Base-by-base conservation (phyloP, 2,113 vertebrate species). In the Malurus cyaneus region DNA sequence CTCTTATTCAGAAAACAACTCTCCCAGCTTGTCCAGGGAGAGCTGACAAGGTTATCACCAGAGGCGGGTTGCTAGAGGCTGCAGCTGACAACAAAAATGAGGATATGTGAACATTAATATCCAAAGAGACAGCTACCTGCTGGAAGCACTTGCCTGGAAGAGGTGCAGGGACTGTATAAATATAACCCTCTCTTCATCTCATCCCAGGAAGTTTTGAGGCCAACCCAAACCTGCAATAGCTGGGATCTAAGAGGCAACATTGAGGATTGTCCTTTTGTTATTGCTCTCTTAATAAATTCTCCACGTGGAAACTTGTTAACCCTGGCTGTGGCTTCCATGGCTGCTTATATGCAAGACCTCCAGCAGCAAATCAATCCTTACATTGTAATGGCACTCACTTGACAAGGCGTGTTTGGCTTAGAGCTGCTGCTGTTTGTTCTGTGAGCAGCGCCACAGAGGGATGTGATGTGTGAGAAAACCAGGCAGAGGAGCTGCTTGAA, bases 351-450 rank as follows among this genome's bases (percentile, higher is more conserved):
- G 84, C 95, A 94, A 97, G 93, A 83, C 84, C 57, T 97, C 92
- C n/a, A 42, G 71, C 70, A 83, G 88, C 72, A 97, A 95, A 97
- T 97, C 96, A 97, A 94, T 96, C 96, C 93, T 96, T 93, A 89
- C 93, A 77, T 73, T 96, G 88, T 85, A 96, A 81, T 70, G 85
- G 89, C 86, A 90, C 67, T 97, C 61, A 25, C 91, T 96, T 97
- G 94, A 97, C 93, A 95, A 97, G 88, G 56, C 94, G 66, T 82
- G 92, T 97, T 97, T 97, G 96, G 88, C 87, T 97, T 97, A 93
- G 95, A 84, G 50, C 67, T 93, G 89, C 89, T 94, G 90, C 79
- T 96, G 52, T 97, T 97, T 96, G 91, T 92, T 96, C 88, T 96
- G 82, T 91, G 83, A 71, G 64, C 69, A 93, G 77, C 28, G 1